Percentiles rank a stretch among this genome's conserved stretches.
Evolutionary conservation across 1,140 invertebrate species (phyloP).

Genomic region (Pogonognathellus flavescens): DNA sequence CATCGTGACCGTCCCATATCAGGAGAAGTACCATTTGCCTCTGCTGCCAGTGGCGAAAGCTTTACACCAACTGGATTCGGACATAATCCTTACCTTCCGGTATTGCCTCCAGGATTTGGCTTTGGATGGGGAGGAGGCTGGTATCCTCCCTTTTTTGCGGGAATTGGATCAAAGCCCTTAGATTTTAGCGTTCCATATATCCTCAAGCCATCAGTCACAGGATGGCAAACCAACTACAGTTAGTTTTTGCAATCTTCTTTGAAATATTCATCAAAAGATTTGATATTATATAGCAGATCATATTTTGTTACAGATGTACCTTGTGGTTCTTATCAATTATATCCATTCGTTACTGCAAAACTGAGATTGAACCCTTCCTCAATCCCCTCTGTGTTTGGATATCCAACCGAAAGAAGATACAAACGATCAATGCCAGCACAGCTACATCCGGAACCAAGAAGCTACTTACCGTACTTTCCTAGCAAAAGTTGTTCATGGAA

Average conservation of each 20-base stretch:
- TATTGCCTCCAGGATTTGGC: background rate
- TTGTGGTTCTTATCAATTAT: conserved; percentile 64
- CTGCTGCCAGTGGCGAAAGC: background rate
- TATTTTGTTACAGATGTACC: conserved; percentile 62
- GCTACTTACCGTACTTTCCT: background rate
- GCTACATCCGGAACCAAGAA: background rate
- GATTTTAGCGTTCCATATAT: conserved; percentile 49
- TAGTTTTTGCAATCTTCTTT: conserved; percentile 1
- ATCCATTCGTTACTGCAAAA: conserved; percentile 62
- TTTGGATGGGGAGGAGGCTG: background rate
- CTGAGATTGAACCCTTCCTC: background rate
- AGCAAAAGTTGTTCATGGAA: conserved; percentile 29
- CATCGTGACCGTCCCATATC: background rate
- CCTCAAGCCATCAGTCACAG: conserved; percentile 58
- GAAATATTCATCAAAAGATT: background rate
- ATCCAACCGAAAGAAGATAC: background rate
- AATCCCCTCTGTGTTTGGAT: background rate
- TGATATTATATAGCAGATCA: background rate
- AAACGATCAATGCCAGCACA: background rate
- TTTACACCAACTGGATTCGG: too few relatives aligned
- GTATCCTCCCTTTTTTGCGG: conserved; percentile 22
- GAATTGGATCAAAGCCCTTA: conserved; percentile 1
- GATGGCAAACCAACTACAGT: conserved; percentile 66
- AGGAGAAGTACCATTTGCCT: background rate
- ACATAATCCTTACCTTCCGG: background rate